Percentiles rank a stretch among this genome's conserved stretches.
These are phyloP conservation scores for Amphimedon queenslandica DNA, from an alignment of 37 sponge, comb jelly and placozoan genomes.

Conservation along the genomic window DNA sequence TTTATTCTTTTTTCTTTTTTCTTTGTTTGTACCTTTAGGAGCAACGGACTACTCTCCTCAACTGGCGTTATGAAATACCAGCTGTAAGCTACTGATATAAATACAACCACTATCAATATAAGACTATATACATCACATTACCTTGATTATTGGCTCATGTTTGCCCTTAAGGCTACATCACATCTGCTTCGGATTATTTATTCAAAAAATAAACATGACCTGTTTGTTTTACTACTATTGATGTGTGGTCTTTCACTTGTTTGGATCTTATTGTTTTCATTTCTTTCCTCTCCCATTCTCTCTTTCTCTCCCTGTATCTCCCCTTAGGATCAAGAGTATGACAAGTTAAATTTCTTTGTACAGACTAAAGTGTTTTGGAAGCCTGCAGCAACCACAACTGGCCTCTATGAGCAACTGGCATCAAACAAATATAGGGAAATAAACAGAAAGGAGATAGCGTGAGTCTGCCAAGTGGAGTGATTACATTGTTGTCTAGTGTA, in stretches of 20 bases:
- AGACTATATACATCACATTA: not conserved
- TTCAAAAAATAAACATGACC: no score
- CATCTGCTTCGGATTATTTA: no score
- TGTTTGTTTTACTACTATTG: no score
- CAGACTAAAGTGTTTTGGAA: slow-evolving; percentile 31
- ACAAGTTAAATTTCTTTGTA: slow-evolving; percentile 25
- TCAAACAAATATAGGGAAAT: slow-evolving; percentile 42
- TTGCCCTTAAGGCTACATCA: no score
- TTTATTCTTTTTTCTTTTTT: no score
- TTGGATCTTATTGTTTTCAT: no score
- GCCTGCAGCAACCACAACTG: slow-evolving; percentile 16
- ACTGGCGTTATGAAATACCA: not conserved
- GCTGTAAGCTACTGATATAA: not conserved
- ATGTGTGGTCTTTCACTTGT: no score
- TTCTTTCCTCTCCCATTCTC: no score
- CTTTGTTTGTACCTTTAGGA: no score
- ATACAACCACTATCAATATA: not conserved
- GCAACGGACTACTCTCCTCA: not conserved
- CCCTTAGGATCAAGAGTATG: not conserved
- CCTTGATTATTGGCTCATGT: no score
- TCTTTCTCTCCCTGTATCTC: no score
- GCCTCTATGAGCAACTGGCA: slow-evolving; percentile 39
- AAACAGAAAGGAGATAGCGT: slow-evolving; percentile 22
- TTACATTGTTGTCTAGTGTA: no score
- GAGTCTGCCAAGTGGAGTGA: not conserved